These are phyloP conservation scores for Trissoscelio sp. DNA, from an alignment of 2,888 invertebrate species.

Conservation along the genomic window DNA sequence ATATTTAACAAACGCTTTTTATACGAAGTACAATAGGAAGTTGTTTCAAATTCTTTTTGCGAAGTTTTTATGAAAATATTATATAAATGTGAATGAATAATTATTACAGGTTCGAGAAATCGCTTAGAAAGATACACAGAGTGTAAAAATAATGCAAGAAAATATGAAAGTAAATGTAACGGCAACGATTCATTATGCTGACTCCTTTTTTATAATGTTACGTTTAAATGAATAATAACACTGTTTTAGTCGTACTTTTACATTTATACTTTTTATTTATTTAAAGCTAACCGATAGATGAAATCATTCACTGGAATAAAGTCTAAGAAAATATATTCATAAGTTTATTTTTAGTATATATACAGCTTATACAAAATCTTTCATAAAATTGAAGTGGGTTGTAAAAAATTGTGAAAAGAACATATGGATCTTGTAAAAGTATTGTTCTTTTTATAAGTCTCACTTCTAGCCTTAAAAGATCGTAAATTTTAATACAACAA, in stretches of 20 bases:
- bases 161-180: slow-evolving; percentile 59
- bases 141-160: slow-evolving; percentile 49
- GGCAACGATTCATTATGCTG: slow-evolving; percentile 48
- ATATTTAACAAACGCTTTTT: too few species aligned
- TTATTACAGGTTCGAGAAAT: slow-evolving; percentile 36
- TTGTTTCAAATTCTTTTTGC: not conserved
- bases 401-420: not conserved
- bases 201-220: slow-evolving; percentile 45
- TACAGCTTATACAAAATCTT: not conserved
- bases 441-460: not conserved
- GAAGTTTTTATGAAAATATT: slow-evolving; percentile 1
- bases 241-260: not conserved
- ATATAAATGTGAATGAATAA: slow-evolving; percentile 36
- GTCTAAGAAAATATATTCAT: not conserved
- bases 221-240: slow-evolving; percentile 45
- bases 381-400: not conserved
- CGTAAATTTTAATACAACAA: not conserved
- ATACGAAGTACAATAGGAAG: not conserved
- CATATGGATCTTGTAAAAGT: not conserved
- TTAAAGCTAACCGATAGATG: not conserved
- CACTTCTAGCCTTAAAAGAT: too few species aligned
- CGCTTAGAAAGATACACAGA: slow-evolving; percentile 11
- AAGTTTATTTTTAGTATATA: not conserved
- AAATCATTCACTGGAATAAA: not conserved
- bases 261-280: not conserved